Base-by-base conservation (phyloP, 2,888 invertebrate genomes). In the Nematopogon swammerdamellus region DNA sequence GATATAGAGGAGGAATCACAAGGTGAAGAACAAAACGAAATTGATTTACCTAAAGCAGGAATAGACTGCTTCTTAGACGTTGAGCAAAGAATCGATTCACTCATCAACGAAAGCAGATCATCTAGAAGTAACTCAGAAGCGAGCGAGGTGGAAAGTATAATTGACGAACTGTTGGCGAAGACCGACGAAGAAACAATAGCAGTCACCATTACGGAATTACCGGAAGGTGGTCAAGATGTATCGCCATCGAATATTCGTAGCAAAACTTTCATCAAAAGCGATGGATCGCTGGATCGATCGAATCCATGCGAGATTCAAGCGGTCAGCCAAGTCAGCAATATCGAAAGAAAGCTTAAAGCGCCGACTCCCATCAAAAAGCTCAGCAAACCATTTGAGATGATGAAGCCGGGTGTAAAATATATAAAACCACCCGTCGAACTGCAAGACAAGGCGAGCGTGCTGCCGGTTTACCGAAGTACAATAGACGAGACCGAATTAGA, bases 1-100 rank as follows among this genome's bases (percentile, higher is more conserved):
- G 19, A 49, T 2, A 46, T 29, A 30, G 30, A 46, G 25, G 44
- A 46, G 5, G 48, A 49, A n/a, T 8, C 17, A 5, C 43, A 44
- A 19, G 11, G 29, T 17, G 30, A 19, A 1, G 46, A 43, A 29
- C 25, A 19, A 3, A 29, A 25, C 2, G 16, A 17, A 18, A 25
- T 10, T 25, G 46, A 19, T 29, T 45, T 18, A 19, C 42, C 50
- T 2, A 54, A 54, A 36, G 36, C 6, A 36, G 25, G 75, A 75
- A 52, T 69, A 63, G 57, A 68, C 70, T 53, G 72, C 71, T 58
- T 68, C 70, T 19, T 68, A 56, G 75, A 79, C 52, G 68, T 79
- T 47, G 79, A 79, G 63, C 67, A 79, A 64, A 68, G 79, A 63
- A 79, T 79, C 63, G 75, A 75, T 8, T 72, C 67, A 58, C 76